Evolutionary conservation across 2,113 vertebrate genomes (phyloP), one percentile per base, ranked within the genome.

Genomic region (Penelope pileata): DNA sequence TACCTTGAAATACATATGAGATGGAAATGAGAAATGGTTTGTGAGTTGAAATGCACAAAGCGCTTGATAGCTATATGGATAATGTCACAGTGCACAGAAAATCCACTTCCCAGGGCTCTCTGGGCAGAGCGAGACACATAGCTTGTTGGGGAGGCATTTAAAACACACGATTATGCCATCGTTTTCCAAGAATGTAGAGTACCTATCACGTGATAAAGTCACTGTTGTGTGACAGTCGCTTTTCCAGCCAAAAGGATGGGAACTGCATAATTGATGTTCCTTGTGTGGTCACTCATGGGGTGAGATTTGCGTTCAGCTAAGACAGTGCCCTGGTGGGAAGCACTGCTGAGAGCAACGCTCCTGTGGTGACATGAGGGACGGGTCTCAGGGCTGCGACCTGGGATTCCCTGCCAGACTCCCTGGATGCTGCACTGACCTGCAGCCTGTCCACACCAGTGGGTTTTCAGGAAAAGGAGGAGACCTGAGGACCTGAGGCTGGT

Each of bases 371-470:
- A 19, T 2, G 15, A 48, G 51, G 24, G 45, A 53, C 73, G 29
- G 24, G 29, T 34, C 45, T 18, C 12, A 15, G 15, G 22, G 62
- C 27, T 45, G n/a, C 1, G 3, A 43, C 38, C 48, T 36, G 27
- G 34, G 48, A 15, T 32, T 72, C 58, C 11, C 32, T 17, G 21
- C 12, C 19, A 10, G n/a, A 22, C 12, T 47, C 15, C 26, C 30
- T 3, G 2, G 40, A 30, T 0, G 0, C 5, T 12, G 8, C 32
- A 34, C 26, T 50, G 34, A 26, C 26, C 26, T 53, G 16, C 10
- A 60, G 47, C 38, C 47, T 80, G 34, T 32, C 88, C 54, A 36
- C 29, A 42, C 43, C 32, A 2, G 6, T 13, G 17, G 30, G 18
- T n/a, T 68, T 86, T 50, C 58, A 56, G n/a, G 48, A 47, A 72